Evolutionary conservation across 2,113 vertebrate species (phyloP).

Genomic region (Phycodurus eques): DNA sequence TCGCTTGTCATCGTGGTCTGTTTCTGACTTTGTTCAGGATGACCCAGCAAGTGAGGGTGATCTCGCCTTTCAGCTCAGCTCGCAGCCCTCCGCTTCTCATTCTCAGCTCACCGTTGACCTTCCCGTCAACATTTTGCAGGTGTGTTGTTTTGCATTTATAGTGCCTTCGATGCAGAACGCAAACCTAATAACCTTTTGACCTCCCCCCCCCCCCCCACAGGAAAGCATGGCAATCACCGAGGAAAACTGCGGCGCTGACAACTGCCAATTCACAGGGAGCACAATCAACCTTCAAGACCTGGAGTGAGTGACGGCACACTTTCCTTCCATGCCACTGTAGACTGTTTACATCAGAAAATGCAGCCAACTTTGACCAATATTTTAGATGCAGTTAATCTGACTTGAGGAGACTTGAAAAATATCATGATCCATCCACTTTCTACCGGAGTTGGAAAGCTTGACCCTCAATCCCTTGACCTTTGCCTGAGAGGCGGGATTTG

Average conservation of each 20-base stretch:
- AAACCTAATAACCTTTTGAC: not conserved
- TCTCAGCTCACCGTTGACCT: constrained; percentile 86
- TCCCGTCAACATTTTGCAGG: constrained; percentile 92
- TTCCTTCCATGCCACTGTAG: not conserved
- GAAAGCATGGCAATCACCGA: constrained; percentile 83
- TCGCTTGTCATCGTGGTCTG: not conserved
- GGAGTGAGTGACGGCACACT: constrained; percentile 71
- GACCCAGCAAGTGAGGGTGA: constrained; percentile 84
- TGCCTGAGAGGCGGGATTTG: too few species aligned
- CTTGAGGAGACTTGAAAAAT: not conserved
- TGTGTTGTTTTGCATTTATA: constrained; percentile 31
- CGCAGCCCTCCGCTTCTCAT: constrained; percentile 83
- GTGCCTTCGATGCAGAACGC: too few species aligned
- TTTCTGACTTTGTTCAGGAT: constrained; percentile 70
- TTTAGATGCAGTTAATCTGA: not conserved
- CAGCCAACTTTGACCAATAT: constrained; percentile 7
- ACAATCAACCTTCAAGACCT: constrained; percentile 93
- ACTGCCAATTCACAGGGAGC: constrained; percentile 88
- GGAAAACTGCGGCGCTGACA: constrained; percentile 81
- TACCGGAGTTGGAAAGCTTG: not conserved
- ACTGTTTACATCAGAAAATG: constrained; percentile 20
- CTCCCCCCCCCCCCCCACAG: too few species aligned
- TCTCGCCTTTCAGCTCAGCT: constrained; percentile 83
- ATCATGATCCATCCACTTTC: not conserved
- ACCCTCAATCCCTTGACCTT: not conserved